phyloP scores from a whole-genome alignment of 2,888 invertebrate genomes.

The Cantharis nigra region DNA sequence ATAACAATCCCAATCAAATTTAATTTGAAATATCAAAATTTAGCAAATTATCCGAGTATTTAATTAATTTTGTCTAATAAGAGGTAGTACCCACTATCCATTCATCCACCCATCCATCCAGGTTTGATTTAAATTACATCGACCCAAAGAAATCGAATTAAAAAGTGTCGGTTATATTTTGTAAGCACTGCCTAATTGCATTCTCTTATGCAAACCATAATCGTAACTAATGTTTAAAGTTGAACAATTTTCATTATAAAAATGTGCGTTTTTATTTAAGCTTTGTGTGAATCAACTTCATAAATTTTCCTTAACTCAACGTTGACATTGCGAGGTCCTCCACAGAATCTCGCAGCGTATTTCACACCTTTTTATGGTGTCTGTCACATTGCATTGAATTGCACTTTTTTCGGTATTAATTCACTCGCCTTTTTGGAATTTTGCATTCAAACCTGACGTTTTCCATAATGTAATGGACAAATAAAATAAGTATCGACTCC shows the following conservation, averaged over 20 bases:
- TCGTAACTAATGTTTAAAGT: not conserved
- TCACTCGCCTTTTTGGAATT: constrained; percentile 4
- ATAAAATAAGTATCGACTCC: not conserved
- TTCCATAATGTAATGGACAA: not conserved
- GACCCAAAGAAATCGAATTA: not conserved
- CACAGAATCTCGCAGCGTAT: constrained; percentile 26
- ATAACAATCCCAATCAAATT: not conserved
- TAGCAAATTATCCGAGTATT: not conserved
- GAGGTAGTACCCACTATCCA: no score
- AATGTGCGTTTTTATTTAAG: constrained; percentile 32
- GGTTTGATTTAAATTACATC: not conserved
- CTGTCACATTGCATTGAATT: constrained; percentile 30
- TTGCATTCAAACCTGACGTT: not conserved
- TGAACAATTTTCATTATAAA: constrained; percentile 23
- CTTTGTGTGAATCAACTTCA: constrained; percentile 42
- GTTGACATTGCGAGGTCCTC: constrained; percentile 31
- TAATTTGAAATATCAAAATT: not conserved
- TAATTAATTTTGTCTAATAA: not conserved
- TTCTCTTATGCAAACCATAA: not conserved
- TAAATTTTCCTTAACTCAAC: constrained; percentile 40
- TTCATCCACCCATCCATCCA: no score
- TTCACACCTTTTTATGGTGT: constrained; percentile 31
- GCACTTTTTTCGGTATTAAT: constrained; percentile 27
- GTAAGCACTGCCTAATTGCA: not conserved
- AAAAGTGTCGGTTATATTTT: not conserved